Base-by-base conservation (phyloP, 92 coral and sea anemone species). In the Phymanthus crucifer region DNA sequence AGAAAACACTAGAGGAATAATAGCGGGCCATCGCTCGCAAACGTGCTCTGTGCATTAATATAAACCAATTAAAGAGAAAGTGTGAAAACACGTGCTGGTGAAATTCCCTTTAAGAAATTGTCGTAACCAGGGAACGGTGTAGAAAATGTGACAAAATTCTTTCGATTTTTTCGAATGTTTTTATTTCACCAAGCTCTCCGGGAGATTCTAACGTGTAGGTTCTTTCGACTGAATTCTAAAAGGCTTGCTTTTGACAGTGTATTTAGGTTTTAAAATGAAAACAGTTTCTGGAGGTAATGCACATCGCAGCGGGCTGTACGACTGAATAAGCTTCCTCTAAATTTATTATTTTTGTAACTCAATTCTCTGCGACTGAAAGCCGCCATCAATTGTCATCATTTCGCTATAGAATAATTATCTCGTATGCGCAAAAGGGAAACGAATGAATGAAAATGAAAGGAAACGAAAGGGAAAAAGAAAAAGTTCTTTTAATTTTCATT, bases 271-370 rank as follows among this genome's bases (percentile, higher is more conserved):
- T 0, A 27, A 31, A 45, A 40, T 24, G 73, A 78, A 64, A 78
- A 78, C 82, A 78, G 82, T 78, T 78, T 78, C 82, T 29, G 2
- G 7, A 65, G 73, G 61, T 78, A 78, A 78, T 78, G 82, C 57
- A 64, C 17, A 40, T 78, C 82, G 16, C 82, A 78, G 82, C 82
- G 24, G 65, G 82, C 45, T 24, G 4, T 40, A 18, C 18, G 1
- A 32, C 31, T 64, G 66, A 78, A 78, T 76, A 45, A 66, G 82
- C 82, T 67, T 67, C 36, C 27, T 40, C 21, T 64, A 24, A 69
- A 16, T 38, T 24, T 34, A 76, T 57, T 76, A 76, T 21, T 18
- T 33, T 76, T 76, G 71, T 76, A 24, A 36, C 56, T 76, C 18
- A 19, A 43, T 76, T 57, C 36, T 26, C 35, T 14, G 33, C 80